Percentiles rank a stretch among this genome's conserved stretches.
Evolutionary conservation across 2,888 invertebrate species (phyloP).

Genomic region (Spodoptera exigua): DNA sequence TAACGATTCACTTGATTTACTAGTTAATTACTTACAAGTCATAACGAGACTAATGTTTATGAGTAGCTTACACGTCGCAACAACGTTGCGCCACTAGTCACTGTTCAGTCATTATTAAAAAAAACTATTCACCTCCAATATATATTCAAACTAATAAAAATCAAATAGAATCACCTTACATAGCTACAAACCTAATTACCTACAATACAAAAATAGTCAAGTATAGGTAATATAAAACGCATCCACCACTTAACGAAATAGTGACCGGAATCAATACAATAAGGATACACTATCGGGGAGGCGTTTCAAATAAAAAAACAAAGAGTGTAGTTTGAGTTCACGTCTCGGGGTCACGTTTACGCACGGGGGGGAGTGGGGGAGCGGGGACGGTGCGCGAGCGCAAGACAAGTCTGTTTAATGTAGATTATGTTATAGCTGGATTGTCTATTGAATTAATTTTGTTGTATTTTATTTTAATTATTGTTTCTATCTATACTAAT

Average conservation of each 20-base stretch:
- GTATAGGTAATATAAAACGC: too few species aligned
- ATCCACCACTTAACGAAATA: slow-evolving; percentile 20
- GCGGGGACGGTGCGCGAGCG: slow-evolving; percentile 67
- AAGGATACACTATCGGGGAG: slow-evolving; percentile 57
- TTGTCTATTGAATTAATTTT: slow-evolving; percentile 4
- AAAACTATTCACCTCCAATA: too few species aligned
- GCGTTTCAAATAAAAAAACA: slow-evolving; percentile 65
- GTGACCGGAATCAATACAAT: slow-evolving; percentile 41
- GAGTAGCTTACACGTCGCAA: too few species aligned
- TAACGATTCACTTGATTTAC: too few species aligned
- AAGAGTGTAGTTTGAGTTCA: slow-evolving; percentile 78
- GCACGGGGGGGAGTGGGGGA: slow-evolving; percentile 79
- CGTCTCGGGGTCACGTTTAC: slow-evolving; percentile 85
- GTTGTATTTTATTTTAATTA: neutral
- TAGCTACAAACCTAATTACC: too few species aligned
- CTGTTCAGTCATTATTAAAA: too few species aligned
- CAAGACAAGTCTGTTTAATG: slow-evolving; percentile 73
- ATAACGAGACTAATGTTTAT: too few species aligned
- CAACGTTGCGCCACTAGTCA: too few species aligned
- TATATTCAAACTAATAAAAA: too few species aligned
- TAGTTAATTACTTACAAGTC: too few species aligned
- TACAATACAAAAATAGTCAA: too few species aligned
- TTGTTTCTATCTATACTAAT: too few species aligned
- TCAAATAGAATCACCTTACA: neutral
- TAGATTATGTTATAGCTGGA: slow-evolving; percentile 51